phyloP scores from a whole-genome alignment of 2,888 invertebrate genomes.

The Athalia rosae region DNA sequence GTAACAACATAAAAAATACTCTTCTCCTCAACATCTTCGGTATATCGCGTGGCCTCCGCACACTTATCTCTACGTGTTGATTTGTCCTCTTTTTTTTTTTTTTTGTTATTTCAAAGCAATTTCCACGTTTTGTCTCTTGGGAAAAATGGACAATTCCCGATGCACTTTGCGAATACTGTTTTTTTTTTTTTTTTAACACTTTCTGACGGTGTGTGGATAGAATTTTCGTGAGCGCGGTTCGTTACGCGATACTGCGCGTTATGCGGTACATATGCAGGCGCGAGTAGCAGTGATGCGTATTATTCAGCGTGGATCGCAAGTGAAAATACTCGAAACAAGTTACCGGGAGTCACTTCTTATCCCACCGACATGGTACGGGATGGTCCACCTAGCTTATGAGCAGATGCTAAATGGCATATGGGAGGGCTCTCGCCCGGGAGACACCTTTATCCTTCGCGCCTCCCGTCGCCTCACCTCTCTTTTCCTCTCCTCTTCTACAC shows the following conservation, averaged over 20 bases:
- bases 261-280: background rate
- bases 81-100: background rate
- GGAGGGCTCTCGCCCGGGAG: conserved; percentile 64
- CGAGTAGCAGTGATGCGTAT: no score
- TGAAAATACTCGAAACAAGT: no score
- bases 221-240: no score
- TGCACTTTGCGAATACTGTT: background rate
- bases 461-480: conserved; percentile 46
- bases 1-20: conserved; percentile 26
- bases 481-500: conserved; percentile 10
- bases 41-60: background rate
- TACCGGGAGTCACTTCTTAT: background rate
- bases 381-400: conserved; percentile 35
- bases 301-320: no score
- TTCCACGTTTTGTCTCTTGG: background rate
- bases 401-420: conserved; percentile 65
- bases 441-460: conserved; percentile 66
- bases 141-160: no score
- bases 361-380: conserved; percentile 14
- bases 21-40: conserved; percentile 9
- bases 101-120: background rate
- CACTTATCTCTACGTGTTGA: background rate
- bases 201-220: background rate
- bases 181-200: background rate
- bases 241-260: background rate